Evolutionary conservation across 1,140 invertebrate genomes (phyloP), one percentile per base, ranked within the genome.

Genomic region (Drosophila willistoni): DNA sequence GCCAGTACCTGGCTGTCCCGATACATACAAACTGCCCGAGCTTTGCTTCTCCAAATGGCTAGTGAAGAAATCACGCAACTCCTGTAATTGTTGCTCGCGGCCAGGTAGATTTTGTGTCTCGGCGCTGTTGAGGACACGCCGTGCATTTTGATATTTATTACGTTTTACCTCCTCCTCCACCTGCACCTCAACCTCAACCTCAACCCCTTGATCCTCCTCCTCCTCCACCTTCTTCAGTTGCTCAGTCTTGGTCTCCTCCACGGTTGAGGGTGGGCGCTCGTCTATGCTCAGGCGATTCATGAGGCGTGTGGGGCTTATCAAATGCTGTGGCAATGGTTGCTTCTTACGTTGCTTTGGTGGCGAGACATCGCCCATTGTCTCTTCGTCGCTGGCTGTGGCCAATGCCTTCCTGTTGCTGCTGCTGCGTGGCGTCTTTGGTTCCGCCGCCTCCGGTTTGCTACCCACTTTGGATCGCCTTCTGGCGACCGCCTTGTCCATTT

Each of bases 1-100:
- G 1, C 98, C 98, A 14, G 98, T 99, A 12, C 98, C 98, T 3
- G 91, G 98, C 33, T 97, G 96, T 9, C 98, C 98, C 59, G 98
- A 98, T 34, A 99, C 95, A 91, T 99, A 99, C 12, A 99, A 87
- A 34, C 97, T 97, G 10, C 96, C 96, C 0, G 97, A 96, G 42
- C 93, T 93, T 73, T 95, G 93, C 0, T 94, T 93, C 0, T 94
- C 86, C 17, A 98, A 81, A 90, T 96, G 95, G 12, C 93, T 90
- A 22, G 90, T 91, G 17, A 99, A 93, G 92, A 97, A 98, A 0
- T 93, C 90, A 13, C 94, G 93, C 5, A 99, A 93, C 72, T 95
- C 93, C 1, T 93, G 80, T 3, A 96, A 93, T 93, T 99, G 96
- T 51, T 93, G 92, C 84, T 98, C 96, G 65, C 98, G 93, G 7